Evolutionary conservation across 1,140 invertebrate species (phyloP).

Genomic region (Cherax quadricarinatus): DNA sequence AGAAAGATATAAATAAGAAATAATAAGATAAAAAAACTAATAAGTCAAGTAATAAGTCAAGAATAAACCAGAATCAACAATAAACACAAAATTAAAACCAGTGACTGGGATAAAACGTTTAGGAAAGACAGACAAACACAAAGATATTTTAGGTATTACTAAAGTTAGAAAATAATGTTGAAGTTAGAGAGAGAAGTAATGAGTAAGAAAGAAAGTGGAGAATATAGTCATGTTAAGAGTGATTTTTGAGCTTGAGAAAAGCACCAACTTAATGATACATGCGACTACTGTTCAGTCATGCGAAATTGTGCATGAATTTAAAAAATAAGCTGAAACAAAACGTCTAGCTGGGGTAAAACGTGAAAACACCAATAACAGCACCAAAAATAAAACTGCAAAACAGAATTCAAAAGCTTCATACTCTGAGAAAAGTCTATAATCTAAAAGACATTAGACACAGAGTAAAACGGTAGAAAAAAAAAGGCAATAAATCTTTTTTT

Average conservation of each 20-base stretch:
- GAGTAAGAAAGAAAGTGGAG: neutral
- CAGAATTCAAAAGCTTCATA: constrained; percentile 29
- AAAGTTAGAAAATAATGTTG: too few species aligned
- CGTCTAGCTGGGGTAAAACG: constrained; percentile 7
- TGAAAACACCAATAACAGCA: constrained; percentile 4
- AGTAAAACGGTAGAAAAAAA: constrained; percentile 14
- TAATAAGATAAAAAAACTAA: too few species aligned
- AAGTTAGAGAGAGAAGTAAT: neutral
- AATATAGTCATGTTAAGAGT: neutral
- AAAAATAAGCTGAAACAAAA: constrained; percentile 14
- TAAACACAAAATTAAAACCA: too few species aligned
- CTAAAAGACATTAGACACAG: constrained; percentile 19
- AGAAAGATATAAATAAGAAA: too few species aligned
- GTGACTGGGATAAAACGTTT: too few species aligned
- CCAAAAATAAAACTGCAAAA: constrained; percentile 9
- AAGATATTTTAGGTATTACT: too few species aligned
- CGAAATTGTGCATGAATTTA: constrained; percentile 38
- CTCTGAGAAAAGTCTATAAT: neutral
- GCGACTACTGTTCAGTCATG: neutral
- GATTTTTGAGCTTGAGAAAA: neutral
- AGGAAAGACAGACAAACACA: too few species aligned
- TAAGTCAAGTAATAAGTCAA: too few species aligned
- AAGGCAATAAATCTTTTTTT: neutral
- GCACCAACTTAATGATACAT: neutral
- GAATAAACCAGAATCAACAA: too few species aligned